Base-by-base conservation (phyloP, 2,797 vertebrate species). In the Bovichtus variegatus region DNA sequence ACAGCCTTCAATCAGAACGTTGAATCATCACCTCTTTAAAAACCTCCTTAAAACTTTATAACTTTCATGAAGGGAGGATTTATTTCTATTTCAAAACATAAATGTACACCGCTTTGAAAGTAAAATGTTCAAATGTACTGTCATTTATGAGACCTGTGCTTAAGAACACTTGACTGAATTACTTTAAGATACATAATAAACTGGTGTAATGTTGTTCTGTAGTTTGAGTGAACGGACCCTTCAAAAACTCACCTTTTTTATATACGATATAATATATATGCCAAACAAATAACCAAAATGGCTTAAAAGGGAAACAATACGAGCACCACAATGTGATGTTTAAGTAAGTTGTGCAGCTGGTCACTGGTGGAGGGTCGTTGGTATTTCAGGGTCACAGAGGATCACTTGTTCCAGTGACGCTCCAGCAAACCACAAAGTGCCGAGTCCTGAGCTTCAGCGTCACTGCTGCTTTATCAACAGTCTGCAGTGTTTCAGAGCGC, bases 381-480 rank as follows among this genome's bases (percentile, higher is more conserved):
- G 31, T 46, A 18, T 47, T 47, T 76, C 54, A 46, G 59, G 47
- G 38, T 63, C 55, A 71, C 69, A 76, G 46, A 76, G 61, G 55
- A 58, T 64, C 77, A 50, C 58, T 74, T 68, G 62, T 47, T 25
- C 29, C 34, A 16, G 47, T 71, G 67, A 44, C 51, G 34, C 70
- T 74, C n/a, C 62, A 70, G 55, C 36, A 47, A 54, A 70, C 64
- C 46, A 60, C 74, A 44, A 58, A 73, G 57, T 44, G 74, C 36
- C 53, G 62, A 61, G 65, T 76, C 51, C 19, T 54, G 40, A 75
- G 0, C 41, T 1, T 78, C 29, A 53, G 0, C 41, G 1, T 78
- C 29, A 53, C 43, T 57, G 40, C 68, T 53, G 50, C 15, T 25
- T 25, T 16, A 57, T 36, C 73, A 50, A 21, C 41, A 40, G 36